These are phyloP conservation scores for Apoda limacodes DNA, from an alignment of 2,888 invertebrate genomes.

Conservation along the genomic window DNA sequence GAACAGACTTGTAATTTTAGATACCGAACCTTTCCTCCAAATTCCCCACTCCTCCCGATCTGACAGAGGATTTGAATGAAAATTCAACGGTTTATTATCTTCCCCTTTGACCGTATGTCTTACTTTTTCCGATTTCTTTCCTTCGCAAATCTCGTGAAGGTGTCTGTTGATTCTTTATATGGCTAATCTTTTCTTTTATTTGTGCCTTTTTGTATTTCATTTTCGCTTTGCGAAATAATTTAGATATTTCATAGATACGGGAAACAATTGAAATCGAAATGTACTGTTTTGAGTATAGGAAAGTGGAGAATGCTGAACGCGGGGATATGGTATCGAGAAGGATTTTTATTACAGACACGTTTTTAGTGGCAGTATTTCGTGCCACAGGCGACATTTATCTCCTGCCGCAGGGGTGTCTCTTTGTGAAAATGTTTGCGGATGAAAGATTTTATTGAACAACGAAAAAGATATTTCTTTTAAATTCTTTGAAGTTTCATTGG, in stretches of 20 bases:
- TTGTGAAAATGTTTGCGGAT: conserved; percentile 55
- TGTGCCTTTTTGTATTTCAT: too few relatives aligned
- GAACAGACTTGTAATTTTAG: conserved; percentile 63
- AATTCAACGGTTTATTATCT: conserved; percentile 64
- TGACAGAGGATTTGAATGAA: too few relatives aligned
- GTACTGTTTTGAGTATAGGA: too few relatives aligned
- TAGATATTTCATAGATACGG: too few relatives aligned
- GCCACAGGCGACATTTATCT: conserved; percentile 55
- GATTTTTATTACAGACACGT: conserved; percentile 48
- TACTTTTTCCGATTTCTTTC: conserved; percentile 40
- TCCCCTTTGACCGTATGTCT: conserved; percentile 61
- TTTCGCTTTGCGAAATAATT: too few relatives aligned
- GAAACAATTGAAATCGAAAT: too few relatives aligned
- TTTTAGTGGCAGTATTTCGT: conserved; percentile 45
- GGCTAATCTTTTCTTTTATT: too few relatives aligned
- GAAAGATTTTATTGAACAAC: conserved; percentile 59
- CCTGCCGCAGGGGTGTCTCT: conserved; percentile 40
- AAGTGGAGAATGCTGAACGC: too few relatives aligned
- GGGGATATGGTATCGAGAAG: conserved; percentile 15
- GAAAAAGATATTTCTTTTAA: too few relatives aligned
- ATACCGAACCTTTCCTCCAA: conserved; percentile 51
- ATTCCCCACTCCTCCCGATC: conserved; percentile 40
- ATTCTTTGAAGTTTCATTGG: too few relatives aligned
- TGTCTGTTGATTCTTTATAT: conserved; percentile 31
- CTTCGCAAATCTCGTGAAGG: conserved; percentile 31